Evolutionary conservation across 2,888 invertebrate species (phyloP).

Genomic region (Zaprionus lineosus): DNA sequence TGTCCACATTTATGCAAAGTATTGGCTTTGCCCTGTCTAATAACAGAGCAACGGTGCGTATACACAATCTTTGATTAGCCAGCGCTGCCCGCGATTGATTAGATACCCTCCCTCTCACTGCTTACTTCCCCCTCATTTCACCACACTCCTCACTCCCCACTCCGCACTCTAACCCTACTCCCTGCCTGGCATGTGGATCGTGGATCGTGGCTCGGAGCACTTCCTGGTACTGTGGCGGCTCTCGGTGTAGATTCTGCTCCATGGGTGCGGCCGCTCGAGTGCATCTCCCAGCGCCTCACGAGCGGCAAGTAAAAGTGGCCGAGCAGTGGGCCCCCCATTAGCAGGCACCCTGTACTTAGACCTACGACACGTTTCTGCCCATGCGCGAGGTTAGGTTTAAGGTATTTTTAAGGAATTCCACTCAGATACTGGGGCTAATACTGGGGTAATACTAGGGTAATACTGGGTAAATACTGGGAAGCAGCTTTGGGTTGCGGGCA

Average conservation of each 20-base stretch:
- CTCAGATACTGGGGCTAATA: no score
- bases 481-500: no score
- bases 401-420: no score
- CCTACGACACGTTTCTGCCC: no score
- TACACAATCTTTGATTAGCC: slow-evolving; percentile 68
- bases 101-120: neutral
- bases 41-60: slow-evolving; percentile 67
- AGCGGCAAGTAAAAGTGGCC: slow-evolving; percentile 12
- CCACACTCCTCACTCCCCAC: neutral
- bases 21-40: slow-evolving; percentile 52
- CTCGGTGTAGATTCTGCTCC: no score
- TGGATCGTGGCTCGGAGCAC: slow-evolving; percentile 9
- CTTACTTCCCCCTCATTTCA: neutral
- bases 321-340: neutral
- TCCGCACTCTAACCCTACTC: neutral
- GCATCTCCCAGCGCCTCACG: neutral
- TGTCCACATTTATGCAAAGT: slow-evolving; percentile 68
- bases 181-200: no score
- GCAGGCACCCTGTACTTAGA: neutral
- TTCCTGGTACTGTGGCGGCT: slow-evolving; percentile 38
- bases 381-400: no score
- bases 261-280: slow-evolving; percentile 38
- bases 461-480: no score
- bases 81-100: slow-evolving; percentile 22
- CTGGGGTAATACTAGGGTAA: no score